Base-by-base conservation (phyloP, 2,113 vertebrate species). In the Xerus inauris region DNA sequence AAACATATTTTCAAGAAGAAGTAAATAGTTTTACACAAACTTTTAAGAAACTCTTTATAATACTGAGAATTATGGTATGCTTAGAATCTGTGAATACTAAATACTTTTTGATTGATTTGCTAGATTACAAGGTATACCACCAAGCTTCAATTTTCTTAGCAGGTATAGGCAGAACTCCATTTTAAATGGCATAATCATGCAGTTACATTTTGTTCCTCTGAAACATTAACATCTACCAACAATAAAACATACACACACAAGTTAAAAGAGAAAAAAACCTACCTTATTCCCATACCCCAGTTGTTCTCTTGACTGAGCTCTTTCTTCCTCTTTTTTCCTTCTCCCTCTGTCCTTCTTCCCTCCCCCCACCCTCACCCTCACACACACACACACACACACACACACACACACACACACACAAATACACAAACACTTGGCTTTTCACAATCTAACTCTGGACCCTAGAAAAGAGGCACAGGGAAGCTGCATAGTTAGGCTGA, bases 51-150 rank as follows among this genome's bases (percentile, higher is more conserved):
- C 11, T 5, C 67, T 93, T 90, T 73, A 84, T 38, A n/a, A 73
- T 71, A 72, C 65, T 59, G 47, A 93, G 51, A 86, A 57, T 95
- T 89, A 79, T 26, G 49, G n/a, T 81, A n/a, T 88, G 51, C 79
- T 47, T 79, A 38, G 67, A 87, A 71, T 88, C 83, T 94, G 89
- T 32, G 83, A 59, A 65, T 86, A 95, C 92, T 71, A 65, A 96
- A 40, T 59, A 35, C 49, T 80, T 96, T 94, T 94, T 97, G 93
- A 97, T 95, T 97, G 96, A 97, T 93, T 91, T 97, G 87, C 75
- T 93, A 87, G 89, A 97, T 97, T 97, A 87, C 59, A 73, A 96
- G 95, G 83, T 96, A 79, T 8, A 85, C 47, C 7, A 69, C 35
- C 67, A 94, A 38, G 79, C 93, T 96, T 95, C 93, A 94, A 20